Percentiles rank a stretch among this genome's conserved stretches.
Conservation (phyloP, 2,797 vertebrate genomes). For the Coilia nasus region DNA sequence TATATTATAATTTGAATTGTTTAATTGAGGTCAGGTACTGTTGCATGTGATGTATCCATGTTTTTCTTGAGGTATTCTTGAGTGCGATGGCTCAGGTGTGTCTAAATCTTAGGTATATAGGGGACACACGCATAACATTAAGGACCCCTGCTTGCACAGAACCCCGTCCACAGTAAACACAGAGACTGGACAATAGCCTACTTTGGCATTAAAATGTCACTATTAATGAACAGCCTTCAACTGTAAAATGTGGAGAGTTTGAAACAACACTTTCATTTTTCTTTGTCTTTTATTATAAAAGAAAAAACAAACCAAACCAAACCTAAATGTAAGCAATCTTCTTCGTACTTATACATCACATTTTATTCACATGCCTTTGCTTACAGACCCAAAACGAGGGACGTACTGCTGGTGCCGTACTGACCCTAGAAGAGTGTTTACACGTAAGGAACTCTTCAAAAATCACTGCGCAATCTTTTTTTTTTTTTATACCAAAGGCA, state of each 20-base stretch:
- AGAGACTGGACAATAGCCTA: neutral
- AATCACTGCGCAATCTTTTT: slow-evolving; percentile 38
- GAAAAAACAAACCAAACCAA: slow-evolving; percentile 47
- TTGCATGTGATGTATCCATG: too few species aligned
- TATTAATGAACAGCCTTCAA: neutral
- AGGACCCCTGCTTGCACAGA: neutral
- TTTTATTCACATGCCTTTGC: slow-evolving; percentile 56
- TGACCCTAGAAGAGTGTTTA: neutral
- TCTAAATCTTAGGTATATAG: too few species aligned
- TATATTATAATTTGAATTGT: too few species aligned
- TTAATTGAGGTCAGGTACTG: too few species aligned
- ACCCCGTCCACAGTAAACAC: neutral
- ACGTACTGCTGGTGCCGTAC: neutral
- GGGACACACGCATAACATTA: neutral
- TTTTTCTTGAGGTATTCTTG: neutral
- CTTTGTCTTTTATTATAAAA: slow-evolving; percentile 76
- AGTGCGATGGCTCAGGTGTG: neutral
- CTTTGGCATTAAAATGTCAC: neutral
- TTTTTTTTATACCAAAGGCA: slow-evolving; percentile 65
- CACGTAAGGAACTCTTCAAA: slow-evolving; percentile 27
- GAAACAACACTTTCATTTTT: slow-evolving; percentile 49
- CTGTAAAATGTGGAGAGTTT: slow-evolving; percentile 33
- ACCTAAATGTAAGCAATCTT: slow-evolving; percentile 36
- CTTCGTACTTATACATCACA: slow-evolving; percentile 43
- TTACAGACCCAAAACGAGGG: neutral